Base-by-base conservation (phyloP, 1,140 invertebrate genomes). In the Charaxes varanes region DNA sequence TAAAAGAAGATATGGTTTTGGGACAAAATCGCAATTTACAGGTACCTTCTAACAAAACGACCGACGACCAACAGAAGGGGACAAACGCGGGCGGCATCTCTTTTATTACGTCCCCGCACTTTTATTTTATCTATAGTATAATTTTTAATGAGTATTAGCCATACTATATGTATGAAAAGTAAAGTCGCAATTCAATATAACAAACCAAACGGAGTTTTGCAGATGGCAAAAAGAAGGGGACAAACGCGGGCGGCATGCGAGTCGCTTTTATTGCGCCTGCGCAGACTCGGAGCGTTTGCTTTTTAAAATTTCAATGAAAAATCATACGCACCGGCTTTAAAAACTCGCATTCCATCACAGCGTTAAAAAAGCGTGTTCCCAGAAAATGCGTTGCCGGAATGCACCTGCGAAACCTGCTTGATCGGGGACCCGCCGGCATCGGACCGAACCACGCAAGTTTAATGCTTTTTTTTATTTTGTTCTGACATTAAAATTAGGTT, bases 271-370 rank as follows among this genome's bases (percentile, higher is more conserved):
- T 70, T 62, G 62, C 48, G 45, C 47, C 47, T 55, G 38, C 40
- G 27, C 35, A 40, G 59, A 35, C 41, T 37, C 42, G 44, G 44
- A 43, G 45, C 48, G 47, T 71, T 70, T 72, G 66, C 62, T 72
- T 70, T 74, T 68, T 72, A 68, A n/a, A n/a, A 76, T 67, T 74
- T 74, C 63, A 77, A 77, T 74, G 72, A 79, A 77, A 77, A 79
- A 70, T 79, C 65, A 69, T 72, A 66, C 59, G 59, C 55, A 60
- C 59, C 42, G 53, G 34, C 34, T 47, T 44, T 58, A 69, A 71
- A 74, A 72, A 69, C 52, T 61, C 53, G 44, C 70, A 69, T 76
- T 73, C 73, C 64, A 46, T 47, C 53, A 48, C 31, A 30, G 55
- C 45, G 47, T 67, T 69, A 65, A 68, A 67, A 66, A 68, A 58